Evolutionary conservation across 2,113 vertebrate species (phyloP).

Genomic region (Phylloscopus trochiloides): DNA sequence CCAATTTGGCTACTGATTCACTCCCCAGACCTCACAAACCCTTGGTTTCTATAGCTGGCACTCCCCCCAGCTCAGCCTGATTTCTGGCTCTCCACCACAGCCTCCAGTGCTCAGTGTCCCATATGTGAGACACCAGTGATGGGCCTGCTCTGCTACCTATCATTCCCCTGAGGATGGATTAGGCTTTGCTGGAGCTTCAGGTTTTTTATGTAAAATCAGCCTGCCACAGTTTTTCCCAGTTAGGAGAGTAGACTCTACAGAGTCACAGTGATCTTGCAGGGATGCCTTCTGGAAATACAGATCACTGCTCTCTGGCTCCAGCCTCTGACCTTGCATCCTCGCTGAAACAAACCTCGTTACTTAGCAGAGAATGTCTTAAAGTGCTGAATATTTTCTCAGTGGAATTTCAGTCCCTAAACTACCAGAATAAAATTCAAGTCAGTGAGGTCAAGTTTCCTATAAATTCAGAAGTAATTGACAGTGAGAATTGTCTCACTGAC

Average conservation of each 20-base stretch:
- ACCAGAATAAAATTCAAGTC: not conserved
- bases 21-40: not conserved
- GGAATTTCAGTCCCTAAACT: not conserved
- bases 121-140: not conserved
- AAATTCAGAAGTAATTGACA: not conserved
- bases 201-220: not conserved
- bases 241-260: not conserved
- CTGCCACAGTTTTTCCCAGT: not conserved
- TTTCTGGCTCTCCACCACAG: not conserved
- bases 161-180: not conserved
- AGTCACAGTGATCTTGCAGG: not conserved
- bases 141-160: not conserved
- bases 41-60: not conserved
- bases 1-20: not conserved
- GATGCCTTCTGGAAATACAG: not conserved
- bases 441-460: not conserved
- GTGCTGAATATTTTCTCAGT: not conserved
- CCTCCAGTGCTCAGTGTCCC: not conserved
- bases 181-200: not conserved
- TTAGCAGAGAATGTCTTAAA: not conserved
- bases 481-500: not conserved
- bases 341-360: not conserved
- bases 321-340: not conserved
- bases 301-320: not conserved
- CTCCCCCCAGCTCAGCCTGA: not conserved